Percentiles rank a stretch among this genome's conserved stretches.
Evolutionary conservation across 2,888 invertebrate species (phyloP).

Genomic region (Eulithis prunata): DNA sequence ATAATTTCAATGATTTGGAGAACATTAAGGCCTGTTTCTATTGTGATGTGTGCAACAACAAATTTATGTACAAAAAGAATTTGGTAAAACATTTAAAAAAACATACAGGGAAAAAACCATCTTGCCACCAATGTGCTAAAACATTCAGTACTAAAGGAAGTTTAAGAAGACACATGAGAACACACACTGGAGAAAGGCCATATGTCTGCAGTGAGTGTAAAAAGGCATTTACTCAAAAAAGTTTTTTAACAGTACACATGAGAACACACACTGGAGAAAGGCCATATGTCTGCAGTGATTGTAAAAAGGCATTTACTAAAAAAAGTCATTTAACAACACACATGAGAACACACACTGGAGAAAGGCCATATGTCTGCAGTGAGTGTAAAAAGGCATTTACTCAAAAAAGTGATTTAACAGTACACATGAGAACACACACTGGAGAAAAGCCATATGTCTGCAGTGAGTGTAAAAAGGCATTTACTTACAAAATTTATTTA

Average conservation of each 20-base stretch:
- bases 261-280: background rate
- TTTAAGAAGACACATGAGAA: background rate
- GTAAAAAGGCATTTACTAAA: background rate
- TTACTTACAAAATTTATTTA: no score
- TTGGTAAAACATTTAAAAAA: background rate
- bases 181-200: conserved; percentile 3
- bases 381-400: background rate
- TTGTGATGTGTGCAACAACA: background rate
- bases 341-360: background rate
- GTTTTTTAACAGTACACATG: background rate
- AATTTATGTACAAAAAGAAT: background rate
- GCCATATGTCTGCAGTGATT: background rate
- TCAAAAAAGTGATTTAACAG: background rate
- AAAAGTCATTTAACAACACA: background rate
- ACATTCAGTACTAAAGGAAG: background rate
- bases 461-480: no score
- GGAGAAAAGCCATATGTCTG: background rate
- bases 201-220: background rate
- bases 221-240: background rate
- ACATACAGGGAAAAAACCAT: background rate
- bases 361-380: background rate
- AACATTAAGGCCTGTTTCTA: background rate
- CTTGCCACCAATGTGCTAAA: background rate
- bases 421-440: background rate
- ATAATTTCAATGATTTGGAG: background rate